Evolutionary conservation across 2,888 invertebrate genomes (phyloP).

Genomic region (Thymelicus acteon): DNA sequence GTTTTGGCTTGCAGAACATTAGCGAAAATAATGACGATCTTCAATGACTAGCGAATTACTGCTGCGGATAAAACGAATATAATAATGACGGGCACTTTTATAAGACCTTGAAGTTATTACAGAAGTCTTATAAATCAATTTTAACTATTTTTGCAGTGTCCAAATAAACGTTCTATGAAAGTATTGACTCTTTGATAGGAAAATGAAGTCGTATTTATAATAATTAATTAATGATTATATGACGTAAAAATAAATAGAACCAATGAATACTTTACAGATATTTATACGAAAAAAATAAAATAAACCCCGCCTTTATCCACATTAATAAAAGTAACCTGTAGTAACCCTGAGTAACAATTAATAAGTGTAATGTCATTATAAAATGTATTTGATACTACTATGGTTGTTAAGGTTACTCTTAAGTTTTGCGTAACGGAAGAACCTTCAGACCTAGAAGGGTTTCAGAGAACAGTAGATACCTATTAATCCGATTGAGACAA

Average conservation of each 20-base stretch:
- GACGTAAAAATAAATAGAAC: too few relatives aligned
- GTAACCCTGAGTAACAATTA: neutral
- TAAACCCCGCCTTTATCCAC: too few relatives aligned
- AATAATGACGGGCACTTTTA: slow-evolving; percentile 7
- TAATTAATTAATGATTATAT: too few relatives aligned
- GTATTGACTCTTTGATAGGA: too few relatives aligned
- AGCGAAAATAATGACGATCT: slow-evolving; percentile 9
- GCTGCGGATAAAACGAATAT: neutral
- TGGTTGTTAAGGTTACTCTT: neutral
- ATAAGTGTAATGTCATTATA: neutral
- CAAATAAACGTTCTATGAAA: too few relatives aligned
- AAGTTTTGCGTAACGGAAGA: slow-evolving; percentile 27
- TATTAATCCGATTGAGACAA: slow-evolving; percentile 1
- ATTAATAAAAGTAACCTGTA: neutral
- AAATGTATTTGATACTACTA: neutral
- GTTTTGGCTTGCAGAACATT: slow-evolving; percentile 30
- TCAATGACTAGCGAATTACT: neutral
- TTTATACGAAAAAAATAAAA: too few relatives aligned
- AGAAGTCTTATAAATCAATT: neutral
- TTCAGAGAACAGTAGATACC: slow-evolving; percentile 4
- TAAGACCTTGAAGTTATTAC: neutral
- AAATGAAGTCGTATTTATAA: too few relatives aligned
- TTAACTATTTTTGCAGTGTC: neutral
- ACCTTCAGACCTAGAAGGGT: slow-evolving; percentile 24
- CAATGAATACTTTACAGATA: too few relatives aligned